These are phyloP conservation scores for Drosophila asahinai DNA, from an alignment of 1,140 invertebrate species.

Conservation along the genomic window DNA sequence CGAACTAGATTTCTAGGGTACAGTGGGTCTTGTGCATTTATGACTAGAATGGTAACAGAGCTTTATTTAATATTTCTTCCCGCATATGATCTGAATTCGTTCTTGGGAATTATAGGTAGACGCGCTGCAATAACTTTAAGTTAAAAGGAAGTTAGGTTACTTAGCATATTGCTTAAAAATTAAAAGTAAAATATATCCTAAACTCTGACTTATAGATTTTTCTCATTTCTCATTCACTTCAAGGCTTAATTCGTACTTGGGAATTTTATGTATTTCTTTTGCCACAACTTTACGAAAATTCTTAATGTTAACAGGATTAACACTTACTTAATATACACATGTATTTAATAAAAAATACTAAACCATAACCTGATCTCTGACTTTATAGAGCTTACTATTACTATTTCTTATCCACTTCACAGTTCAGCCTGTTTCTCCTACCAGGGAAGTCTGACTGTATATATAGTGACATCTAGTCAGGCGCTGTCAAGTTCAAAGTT, in stretches of 20 bases:
- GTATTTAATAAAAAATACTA: no score
- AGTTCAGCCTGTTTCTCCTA: background rate
- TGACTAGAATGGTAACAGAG: no score
- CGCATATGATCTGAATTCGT: no score
- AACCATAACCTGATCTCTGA: background rate
- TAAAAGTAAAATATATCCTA: no score
- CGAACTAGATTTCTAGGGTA: background rate
- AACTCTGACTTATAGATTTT: no score
- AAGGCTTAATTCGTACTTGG: background rate
- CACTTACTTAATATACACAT: no score
- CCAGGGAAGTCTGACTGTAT: slow-evolving; percentile 20
- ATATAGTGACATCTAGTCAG: slow-evolving; percentile 23
- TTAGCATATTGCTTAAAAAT: no score
- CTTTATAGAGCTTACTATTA: background rate
- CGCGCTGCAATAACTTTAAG: no score
- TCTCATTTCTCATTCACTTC: no score
- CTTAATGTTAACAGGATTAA: no score
- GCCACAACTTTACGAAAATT: background rate
- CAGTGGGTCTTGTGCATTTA: slow-evolving; percentile 1
- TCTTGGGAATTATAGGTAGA: background rate
- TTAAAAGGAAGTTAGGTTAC: no score
- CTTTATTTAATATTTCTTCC: background rate
- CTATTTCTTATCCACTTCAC: background rate
- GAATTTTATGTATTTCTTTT: background rate
- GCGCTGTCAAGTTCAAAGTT: slow-evolving; percentile 77